phyloP scores from a whole-genome alignment of 2,113 vertebrate species.

The Melanocharis versteri region DNA sequence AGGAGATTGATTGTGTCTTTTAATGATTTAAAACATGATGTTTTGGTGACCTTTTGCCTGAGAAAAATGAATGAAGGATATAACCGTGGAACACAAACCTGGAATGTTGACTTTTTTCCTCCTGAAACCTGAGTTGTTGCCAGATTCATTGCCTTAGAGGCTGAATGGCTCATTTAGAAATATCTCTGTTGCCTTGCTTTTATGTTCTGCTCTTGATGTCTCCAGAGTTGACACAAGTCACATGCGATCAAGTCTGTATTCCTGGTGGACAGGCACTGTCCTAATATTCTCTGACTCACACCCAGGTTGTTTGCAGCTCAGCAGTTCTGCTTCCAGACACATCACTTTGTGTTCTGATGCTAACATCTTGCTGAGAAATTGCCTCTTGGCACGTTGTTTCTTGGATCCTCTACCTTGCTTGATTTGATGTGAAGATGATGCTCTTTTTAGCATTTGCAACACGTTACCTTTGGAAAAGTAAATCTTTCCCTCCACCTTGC shows the following conservation, averaged over 20 bases:
- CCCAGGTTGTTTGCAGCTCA: constrained; percentile 79
- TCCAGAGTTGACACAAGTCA: constrained; percentile 88
- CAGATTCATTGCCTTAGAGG: constrained; percentile 67
- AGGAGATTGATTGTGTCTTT: constrained; percentile 8
- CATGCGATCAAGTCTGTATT: constrained; percentile 83
- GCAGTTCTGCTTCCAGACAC: constrained; percentile 78
- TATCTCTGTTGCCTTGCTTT: constrained; percentile 60
- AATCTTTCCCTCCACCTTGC: not conserved
- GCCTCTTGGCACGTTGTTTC: constrained; percentile 58
- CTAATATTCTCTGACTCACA: constrained; percentile 82
- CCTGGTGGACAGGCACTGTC: constrained; percentile 76
- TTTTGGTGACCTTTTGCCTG: constrained; percentile 2
- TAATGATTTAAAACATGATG: constrained; percentile 19
- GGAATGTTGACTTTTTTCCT: constrained; percentile 36
- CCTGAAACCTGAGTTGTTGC: constrained; percentile 31
- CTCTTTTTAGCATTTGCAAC: constrained; percentile 65
- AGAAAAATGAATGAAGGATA: not conserved
- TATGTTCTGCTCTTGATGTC: constrained; percentile 75
- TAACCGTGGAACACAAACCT: constrained; percentile 21
- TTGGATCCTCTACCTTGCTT: constrained; percentile 48
- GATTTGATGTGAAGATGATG: constrained; percentile 65
- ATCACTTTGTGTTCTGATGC: constrained; percentile 67
- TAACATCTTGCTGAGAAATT: constrained; percentile 69
- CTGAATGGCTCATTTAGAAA: constrained; percentile 76
- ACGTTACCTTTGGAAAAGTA: constrained; percentile 37